Conservation (phyloP, 2,888 invertebrate genomes). For the Lepidochitona cinerea region DNA sequence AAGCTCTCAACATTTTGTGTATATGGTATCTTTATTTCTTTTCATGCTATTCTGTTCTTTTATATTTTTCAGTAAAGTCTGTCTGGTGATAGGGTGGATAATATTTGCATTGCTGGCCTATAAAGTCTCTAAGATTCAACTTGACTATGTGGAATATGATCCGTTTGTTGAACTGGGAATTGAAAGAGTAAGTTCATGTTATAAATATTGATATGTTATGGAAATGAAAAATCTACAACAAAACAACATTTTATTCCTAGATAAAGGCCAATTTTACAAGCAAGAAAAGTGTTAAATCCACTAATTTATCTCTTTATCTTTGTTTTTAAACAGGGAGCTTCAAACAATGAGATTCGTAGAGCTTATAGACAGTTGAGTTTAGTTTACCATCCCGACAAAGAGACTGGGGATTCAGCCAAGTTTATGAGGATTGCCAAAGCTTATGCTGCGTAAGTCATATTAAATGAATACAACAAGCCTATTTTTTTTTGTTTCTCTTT, state of each 20-base stretch:
- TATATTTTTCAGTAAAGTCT: conserved; percentile 76
- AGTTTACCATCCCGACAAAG: conserved; percentile 97
- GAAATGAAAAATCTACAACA: too few relatives aligned
- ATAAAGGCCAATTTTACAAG: too few relatives aligned
- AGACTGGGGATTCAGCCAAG: conserved; percentile 95
- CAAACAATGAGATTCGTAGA: conserved; percentile 91
- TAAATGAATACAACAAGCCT: too few relatives aligned
- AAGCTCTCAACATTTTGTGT: too few relatives aligned
- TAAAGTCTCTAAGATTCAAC: conserved; percentile 89
- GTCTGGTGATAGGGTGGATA: conserved; percentile 71
- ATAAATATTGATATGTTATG: too few relatives aligned
- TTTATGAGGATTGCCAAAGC: conserved; percentile 99
- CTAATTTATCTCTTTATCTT: neutral
- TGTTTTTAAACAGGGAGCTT: conserved; percentile 78
- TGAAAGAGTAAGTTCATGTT: conserved; percentile 80
- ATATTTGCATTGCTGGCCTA: conserved; percentile 72
- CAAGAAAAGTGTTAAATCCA: too few relatives aligned
- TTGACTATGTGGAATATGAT: conserved; percentile 99
- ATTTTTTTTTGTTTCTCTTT: too few relatives aligned
- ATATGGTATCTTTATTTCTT: too few relatives aligned
- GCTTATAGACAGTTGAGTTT: conserved; percentile 95
- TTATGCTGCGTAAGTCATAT: conserved; percentile 72
- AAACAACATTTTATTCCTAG: too few relatives aligned
- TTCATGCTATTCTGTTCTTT: too few relatives aligned
- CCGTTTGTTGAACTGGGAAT: conserved; percentile 96